phyloP scores from a whole-genome alignment of 2,888 invertebrate species.

The Lepidochitona cinerea region DNA sequence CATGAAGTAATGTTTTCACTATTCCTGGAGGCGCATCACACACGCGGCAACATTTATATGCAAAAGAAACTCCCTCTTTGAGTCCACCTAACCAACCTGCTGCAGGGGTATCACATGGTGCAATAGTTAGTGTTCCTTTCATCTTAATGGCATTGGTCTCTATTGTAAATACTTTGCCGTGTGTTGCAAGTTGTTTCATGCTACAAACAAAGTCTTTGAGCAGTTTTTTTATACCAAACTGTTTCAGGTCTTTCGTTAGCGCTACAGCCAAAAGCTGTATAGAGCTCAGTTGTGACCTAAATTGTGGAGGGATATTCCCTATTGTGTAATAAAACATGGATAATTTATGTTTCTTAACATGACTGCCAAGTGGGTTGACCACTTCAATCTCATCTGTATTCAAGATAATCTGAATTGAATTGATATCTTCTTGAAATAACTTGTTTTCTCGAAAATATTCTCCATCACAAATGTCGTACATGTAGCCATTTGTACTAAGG shows the following conservation, averaged over 20 bases:
- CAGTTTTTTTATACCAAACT: background rate
- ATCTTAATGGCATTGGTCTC: background rate
- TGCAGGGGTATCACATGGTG: background rate
- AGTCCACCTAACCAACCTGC: constrained; percentile 13
- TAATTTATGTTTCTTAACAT: constrained; percentile 22
- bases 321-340: constrained; percentile 22
- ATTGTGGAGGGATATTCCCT: constrained; percentile 14
- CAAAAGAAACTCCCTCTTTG: constrained; percentile 6
- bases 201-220: background rate
- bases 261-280: constrained; percentile 12
- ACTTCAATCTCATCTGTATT: constrained; percentile 21
- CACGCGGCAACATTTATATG: background rate
- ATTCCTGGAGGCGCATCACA: background rate
- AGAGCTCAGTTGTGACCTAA: constrained; percentile 8
- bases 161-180: background rate
- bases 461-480: constrained; percentile 15
- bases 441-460: background rate
- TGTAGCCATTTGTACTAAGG: too few relatives aligned
- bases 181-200: background rate
- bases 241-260: background rate
- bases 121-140: background rate
- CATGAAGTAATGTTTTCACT: background rate
- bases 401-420: constrained; percentile 6
- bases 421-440: constrained; percentile 5
- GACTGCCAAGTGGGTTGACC: constrained; percentile 18